Evolutionary conservation across 23 tunicate species (phyloP), one percentile per base, ranked within the genome.

Genomic region (Aplidium turbinatum): DNA sequence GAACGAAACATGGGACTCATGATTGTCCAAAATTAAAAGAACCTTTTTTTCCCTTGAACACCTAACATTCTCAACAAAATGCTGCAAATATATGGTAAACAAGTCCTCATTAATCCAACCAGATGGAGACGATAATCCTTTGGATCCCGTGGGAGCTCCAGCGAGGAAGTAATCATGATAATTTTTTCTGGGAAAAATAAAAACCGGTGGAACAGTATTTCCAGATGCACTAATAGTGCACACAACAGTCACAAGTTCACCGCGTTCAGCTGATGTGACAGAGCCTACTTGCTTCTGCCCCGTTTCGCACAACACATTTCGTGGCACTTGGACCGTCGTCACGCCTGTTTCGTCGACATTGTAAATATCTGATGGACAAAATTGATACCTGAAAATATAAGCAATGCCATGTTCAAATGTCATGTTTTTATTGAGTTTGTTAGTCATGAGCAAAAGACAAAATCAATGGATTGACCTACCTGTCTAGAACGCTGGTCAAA

Each of bases 291-390:
- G 72, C 30, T 66, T 66, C 4, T 7, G 19, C 51, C 72, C 72
- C 30, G 36, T 66, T 66, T 66, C 7, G 22, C 28, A 24, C 25
- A 66, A 38, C 3, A 66, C 38, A 11, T 38, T 66, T 35, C 19
- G 3, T 66, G 72, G 50, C 31, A 35, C 38, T 66, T 66, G 51
- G 4, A 66, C 72, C 36, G 27, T 13, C 23, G 72, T 23, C 3
- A 66, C 38, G 19, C 72, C 72, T 9, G 72, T 66, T 66, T 66
- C 72, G 38, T 66, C 72, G 5, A 66, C 51, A 23, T 66, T 66
- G 31, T 7, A 66, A 18, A 66, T 39, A n/a, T n/a, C n/a, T n/a
- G n/a, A n/a, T n/a, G n/a, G n/a, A n/a, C n/a, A n/a, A n/a, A n/a
- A n/a, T n/a, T n/a, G n/a, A n/a, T n/a, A n/a, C n/a, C n/a, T n/a